Base-by-base conservation (phyloP, 2,888 invertebrate species). In the Brachyopa scutellaris region DNA sequence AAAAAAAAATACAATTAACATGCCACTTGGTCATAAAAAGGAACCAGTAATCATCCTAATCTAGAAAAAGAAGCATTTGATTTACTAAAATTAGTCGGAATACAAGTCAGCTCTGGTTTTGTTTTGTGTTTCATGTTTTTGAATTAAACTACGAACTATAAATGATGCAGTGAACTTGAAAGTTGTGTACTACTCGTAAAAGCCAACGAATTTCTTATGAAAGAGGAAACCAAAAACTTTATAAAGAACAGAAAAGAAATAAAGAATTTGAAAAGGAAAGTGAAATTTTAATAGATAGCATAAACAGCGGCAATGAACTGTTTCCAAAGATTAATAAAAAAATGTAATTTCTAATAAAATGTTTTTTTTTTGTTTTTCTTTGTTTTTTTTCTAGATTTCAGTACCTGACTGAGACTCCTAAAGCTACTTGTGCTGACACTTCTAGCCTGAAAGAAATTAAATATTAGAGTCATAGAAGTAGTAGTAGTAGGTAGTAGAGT, bases 401-500 rank as follows among this genome's bases (percentile, higher is more conserved):
- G 85, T 95, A 95, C 95, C 95, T 95, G 95, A 93, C 95, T 95
- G 91, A 95, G 93, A 93, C 95, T 95, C 94, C 95, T 95, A 95
- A 95, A 95, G 94, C 95, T 95, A 95, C 94, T 94, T 92, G 95
- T 95, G 93, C 95, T 95, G 92, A 95, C 95, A 93, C 95, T 95
- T 93, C 95, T 94, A 91, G 95, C 95, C 95, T 95, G 95, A 95
- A 93, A 92, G 91, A 92, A 84, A 86, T 84, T 85, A 85, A 86
- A 85, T 79, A 85, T 86, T 85, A 86, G 85, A 86, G 85, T 85
- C 84, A 85, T 84, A 85, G 85, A 73, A 85, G 84, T 82, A 74
- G 74, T 76, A 66, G 79, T 79, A 77, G 83, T 72, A 83, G n/a
- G 85, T 79, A 79, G 77, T 53, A 66, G 66, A 36, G 66, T 45